A percentile compares a stretch with the other conserved stretches of the same genome.
These are phyloP conservation scores for Eubucco bourcierii DNA, from an alignment of 2,113 vertebrate genomes.

Conservation along the genomic window DNA sequence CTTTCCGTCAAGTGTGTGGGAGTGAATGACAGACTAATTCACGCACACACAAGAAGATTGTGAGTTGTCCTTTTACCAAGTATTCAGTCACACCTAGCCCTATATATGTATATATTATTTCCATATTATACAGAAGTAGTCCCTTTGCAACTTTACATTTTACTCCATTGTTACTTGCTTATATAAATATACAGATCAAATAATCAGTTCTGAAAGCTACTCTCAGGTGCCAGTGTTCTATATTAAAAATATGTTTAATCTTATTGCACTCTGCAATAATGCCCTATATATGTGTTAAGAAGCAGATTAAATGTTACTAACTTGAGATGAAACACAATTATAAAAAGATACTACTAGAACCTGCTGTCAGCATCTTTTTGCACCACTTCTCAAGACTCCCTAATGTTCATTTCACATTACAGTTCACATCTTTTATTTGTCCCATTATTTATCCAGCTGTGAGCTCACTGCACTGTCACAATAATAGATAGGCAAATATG, in stretches of 20 bases:
- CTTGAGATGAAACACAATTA: conserved; percentile 1
- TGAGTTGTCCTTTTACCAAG: conserved; percentile 18
- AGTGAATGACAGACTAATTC: not conserved
- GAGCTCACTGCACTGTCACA: not conserved
- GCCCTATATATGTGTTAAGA: not conserved
- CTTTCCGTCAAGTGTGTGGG: not conserved
- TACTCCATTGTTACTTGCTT: not conserved
- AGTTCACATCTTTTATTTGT: conserved; percentile 34
- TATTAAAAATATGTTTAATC: conserved; percentile 10
- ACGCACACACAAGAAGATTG: not conserved
- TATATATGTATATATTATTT: not conserved
- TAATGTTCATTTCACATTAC: conserved; percentile 50
- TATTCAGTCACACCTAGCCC: not conserved
- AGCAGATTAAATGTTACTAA: conserved; percentile 54
- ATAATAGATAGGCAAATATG: not conserved
- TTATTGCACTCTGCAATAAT: not conserved
- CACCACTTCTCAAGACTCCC: not conserved
- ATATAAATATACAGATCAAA: not conserved
- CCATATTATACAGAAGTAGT: not conserved
- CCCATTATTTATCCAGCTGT: not conserved
- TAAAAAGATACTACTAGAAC: conserved; percentile 17
- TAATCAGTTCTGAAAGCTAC: not conserved
- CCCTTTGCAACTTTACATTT: not conserved
- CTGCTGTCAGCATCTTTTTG: conserved; percentile 52
- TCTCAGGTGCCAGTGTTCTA: not conserved